Evolutionary conservation across 2,797 vertebrate species (phyloP).

Genomic region (Argya squamiceps): DNA sequence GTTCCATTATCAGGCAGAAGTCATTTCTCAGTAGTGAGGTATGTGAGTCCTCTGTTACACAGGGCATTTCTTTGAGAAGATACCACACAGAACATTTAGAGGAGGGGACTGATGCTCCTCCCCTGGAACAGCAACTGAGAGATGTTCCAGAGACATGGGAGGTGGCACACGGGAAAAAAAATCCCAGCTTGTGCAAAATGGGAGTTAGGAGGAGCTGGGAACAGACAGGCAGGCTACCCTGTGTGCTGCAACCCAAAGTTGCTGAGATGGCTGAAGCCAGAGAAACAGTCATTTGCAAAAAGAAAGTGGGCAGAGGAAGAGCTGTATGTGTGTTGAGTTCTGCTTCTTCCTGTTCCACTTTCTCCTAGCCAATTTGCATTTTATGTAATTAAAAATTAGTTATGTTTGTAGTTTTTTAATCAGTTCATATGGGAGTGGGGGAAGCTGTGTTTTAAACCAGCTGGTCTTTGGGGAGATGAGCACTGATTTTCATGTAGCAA

Average conservation of each 20-base stretch:
- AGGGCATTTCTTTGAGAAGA: background rate
- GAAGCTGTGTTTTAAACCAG: background rate
- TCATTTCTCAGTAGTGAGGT: background rate
- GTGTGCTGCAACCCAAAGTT: background rate
- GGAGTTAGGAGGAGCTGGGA: background rate
- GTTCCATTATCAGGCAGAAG: background rate
- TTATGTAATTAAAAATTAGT: background rate
- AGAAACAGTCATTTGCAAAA: background rate
- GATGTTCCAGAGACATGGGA: rapidly evolving
- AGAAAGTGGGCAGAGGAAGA: background rate
- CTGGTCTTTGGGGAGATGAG: background rate
- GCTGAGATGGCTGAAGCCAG: background rate
- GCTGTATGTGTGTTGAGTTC: background rate
- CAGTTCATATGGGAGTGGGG: background rate
- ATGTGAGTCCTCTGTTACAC: background rate
- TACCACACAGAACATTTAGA: background rate
- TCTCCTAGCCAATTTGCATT: background rate
- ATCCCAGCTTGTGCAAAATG: background rate
- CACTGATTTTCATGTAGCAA: background rate
- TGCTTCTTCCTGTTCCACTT: background rate
- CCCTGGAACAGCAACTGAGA: background rate
- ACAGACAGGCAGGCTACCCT: background rate
- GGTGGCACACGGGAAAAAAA: background rate
- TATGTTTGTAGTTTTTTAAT: background rate
- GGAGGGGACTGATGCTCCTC: background rate